Evolutionary conservation across 2,113 vertebrate genomes (phyloP).

Genomic region (Lagopus muta): DNA sequence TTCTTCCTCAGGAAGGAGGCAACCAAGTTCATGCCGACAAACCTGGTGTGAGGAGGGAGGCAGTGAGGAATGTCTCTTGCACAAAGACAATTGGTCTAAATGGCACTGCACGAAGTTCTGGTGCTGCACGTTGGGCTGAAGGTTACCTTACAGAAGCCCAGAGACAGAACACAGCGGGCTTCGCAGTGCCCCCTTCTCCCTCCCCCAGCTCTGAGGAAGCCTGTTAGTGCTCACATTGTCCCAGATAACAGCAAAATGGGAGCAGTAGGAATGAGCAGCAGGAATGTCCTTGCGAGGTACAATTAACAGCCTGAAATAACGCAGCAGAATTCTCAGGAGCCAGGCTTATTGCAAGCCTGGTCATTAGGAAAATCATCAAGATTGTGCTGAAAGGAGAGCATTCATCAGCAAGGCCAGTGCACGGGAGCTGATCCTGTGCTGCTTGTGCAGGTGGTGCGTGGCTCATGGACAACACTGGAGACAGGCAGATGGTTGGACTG

Average conservation of each 20-base stretch:
- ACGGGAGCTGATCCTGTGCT: rapidly evolving
- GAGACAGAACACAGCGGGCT: background rate
- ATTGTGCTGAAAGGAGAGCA: background rate
- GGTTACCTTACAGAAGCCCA: background rate
- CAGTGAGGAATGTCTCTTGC: background rate
- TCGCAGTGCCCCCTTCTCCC: background rate
- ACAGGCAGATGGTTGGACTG: too few relatives aligned
- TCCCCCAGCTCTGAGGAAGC: slow-evolving; percentile 4
- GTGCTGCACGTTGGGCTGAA: background rate
- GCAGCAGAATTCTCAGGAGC: slow-evolving; percentile 19
- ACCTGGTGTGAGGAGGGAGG: background rate
- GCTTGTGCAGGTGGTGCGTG: rapidly evolving
- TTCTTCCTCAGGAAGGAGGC: background rate
- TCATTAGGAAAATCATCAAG: slow-evolving; percentile 37
- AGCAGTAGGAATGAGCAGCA: background rate
- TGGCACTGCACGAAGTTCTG: background rate
- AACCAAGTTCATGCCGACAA: rapidly evolving
- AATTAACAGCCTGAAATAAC: slow-evolving; percentile 49
- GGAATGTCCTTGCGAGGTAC: slow-evolving; percentile 36
- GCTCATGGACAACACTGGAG: too few relatives aligned
- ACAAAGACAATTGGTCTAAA: background rate
- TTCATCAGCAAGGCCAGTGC: background rate
- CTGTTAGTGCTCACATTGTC: background rate
- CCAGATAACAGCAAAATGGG: slow-evolving; percentile 10
- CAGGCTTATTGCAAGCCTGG: background rate